phyloP scores from a whole-genome alignment of 2,888 invertebrate genomes.

The Quadroppia sp. region DNA sequence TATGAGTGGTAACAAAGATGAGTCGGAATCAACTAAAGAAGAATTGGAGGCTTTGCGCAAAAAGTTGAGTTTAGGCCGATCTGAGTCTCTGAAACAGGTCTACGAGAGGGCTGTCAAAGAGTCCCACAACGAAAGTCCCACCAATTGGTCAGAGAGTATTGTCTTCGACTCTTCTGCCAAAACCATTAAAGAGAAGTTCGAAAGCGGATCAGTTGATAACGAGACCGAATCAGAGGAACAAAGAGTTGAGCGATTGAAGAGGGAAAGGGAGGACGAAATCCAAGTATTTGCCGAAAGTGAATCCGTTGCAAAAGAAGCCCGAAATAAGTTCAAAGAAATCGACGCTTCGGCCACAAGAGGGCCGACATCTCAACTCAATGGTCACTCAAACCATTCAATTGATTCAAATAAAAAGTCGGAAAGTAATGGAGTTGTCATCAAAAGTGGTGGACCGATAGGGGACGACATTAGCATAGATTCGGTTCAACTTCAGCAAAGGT shows the following conservation, averaged over 20 bases:
- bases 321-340: conserved; percentile 76
- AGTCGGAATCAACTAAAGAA: conserved; percentile 60
- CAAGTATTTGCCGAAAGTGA: conserved; percentile 44
- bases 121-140: conserved; percentile 51
- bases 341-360: conserved; percentile 68
- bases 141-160: conserved; percentile 62
- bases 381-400: background rate
- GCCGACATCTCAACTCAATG: background rate
- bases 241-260: conserved; percentile 59
- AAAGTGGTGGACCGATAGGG: conserved; percentile 39
- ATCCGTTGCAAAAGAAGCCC: conserved; percentile 70
- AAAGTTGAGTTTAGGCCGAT: conserved; percentile 59
- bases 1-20: conserved; percentile 42
- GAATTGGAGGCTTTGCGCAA: conserved; percentile 76
- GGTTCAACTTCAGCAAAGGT: conserved; percentile 75
- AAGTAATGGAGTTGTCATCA: conserved; percentile 60
- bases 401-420: conserved; percentile 36
- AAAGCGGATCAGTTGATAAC: conserved; percentile 61
- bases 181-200: conserved; percentile 50
- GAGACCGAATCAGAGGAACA: conserved; percentile 48
- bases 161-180: conserved; percentile 45
- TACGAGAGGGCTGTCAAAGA: conserved; percentile 69
- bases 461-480: conserved; percentile 76
- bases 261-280: conserved; percentile 63
- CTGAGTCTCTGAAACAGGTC: conserved; percentile 67